phyloP scores from a whole-genome alignment of 2,113 vertebrate species.

The Podilymbus podiceps region DNA sequence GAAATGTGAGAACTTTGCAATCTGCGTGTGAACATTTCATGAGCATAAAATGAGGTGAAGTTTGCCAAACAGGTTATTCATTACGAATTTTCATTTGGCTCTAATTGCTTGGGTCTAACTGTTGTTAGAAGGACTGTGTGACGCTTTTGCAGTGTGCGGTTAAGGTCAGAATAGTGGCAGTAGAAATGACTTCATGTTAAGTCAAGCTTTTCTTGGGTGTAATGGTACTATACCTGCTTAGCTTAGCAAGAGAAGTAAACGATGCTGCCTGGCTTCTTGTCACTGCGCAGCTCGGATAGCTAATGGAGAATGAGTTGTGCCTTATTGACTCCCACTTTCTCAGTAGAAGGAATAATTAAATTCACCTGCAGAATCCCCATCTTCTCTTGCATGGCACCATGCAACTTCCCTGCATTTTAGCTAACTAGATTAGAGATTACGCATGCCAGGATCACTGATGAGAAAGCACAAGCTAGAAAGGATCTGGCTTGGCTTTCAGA shows the following conservation, averaged over 20 bases:
- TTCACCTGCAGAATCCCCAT: conserved; percentile 18
- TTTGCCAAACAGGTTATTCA: conserved; percentile 6
- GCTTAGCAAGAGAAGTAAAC: not conserved
- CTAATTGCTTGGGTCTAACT: conserved; percentile 26
- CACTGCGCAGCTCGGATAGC: not conserved
- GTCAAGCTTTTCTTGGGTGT: not conserved
- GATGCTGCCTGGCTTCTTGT: not conserved
- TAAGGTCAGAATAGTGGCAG: conserved; percentile 1
- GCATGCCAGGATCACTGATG: not conserved
- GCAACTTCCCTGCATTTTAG: not conserved
- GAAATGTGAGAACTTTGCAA: not conserved
- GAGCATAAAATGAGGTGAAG: not conserved
- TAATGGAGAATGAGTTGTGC: not conserved
- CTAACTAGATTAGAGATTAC: conserved; percentile 31
- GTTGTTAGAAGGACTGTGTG: not conserved
- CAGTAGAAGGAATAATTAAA: not conserved
- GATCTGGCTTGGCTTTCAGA: not conserved
- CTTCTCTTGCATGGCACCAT: not conserved
- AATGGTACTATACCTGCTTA: not conserved
- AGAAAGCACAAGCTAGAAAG: not conserved
- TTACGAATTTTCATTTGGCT: conserved; percentile 27
- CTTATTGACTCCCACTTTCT: conserved; percentile 8
- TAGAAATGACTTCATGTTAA: not conserved
- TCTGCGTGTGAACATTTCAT: not conserved
- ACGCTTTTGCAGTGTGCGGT: not conserved